Base-by-base conservation (phyloP, 2,797 vertebrate species). In the Cyprinodon diabolis region DNA sequence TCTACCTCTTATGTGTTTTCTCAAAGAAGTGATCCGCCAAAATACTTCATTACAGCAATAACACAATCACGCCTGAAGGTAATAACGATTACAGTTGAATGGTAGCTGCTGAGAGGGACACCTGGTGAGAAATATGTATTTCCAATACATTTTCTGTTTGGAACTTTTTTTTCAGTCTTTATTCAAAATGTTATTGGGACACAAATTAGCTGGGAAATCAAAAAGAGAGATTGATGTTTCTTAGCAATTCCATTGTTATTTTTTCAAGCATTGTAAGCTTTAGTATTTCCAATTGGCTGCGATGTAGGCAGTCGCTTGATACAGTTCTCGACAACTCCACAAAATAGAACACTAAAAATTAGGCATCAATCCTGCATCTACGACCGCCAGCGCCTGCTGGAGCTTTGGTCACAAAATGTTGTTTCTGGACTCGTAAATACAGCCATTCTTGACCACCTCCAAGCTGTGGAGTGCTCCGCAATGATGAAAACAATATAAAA, bases 11-110 rank as follows among this genome's bases (percentile, higher is more conserved):
- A 78, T 80, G 84, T 93, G 89, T 92, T 93, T 93, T 92, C 86
- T 88, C 87, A 81, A 83, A 84, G 52, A 74, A 76, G 67, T 71
- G 43, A 86, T 85, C 66, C 17, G 87, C 89, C 92, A 92, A 83
- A 86, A 87, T 83, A 84, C 82, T 89, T 91, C 81, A 91, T 87
- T 66, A 75, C 85, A 89, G 83, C 86, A 91, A 92, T 84, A 91
- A 84, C 87, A 87, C 84, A 86, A 91, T 90, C 88, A 89, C 25
- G 74, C 81, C 83, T 91, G 92, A 94, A 90, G 87, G 92, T 90
- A 91, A 86, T 87, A 83, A 84, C 83, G 91, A 88, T 83, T 87
- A 83, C 82, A 69, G 76, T 86, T 76, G 66, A 87, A 87, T 88
- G 74, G 75, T 72, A 85, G 86, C 88, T 88, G 84, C 77, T 83